phyloP scores from a whole-genome alignment of 2,888 invertebrate genomes.

The Dastarcus helophoroides region DNA sequence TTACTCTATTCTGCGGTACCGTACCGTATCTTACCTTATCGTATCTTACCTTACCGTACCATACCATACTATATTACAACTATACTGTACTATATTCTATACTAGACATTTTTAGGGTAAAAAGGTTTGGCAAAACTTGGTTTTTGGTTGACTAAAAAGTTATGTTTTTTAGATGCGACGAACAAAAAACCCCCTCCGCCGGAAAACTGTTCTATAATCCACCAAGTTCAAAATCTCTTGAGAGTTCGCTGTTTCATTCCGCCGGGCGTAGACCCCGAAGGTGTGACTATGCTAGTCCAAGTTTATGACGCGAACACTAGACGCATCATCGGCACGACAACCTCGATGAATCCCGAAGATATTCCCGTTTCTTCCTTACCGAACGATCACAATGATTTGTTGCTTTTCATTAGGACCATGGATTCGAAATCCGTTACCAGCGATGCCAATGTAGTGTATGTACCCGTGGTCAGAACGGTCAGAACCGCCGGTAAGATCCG shows the following conservation, averaged over 20 bases:
- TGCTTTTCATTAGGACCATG: conserved; percentile 41
- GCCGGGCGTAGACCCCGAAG: conserved; percentile 13
- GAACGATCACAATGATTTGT: conserved; percentile 33
- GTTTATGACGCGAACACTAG: conserved; percentile 43
- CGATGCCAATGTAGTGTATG: conserved; percentile 42
- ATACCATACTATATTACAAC: too few species aligned
- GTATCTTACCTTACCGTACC: too few species aligned
- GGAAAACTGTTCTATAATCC: conserved; percentile 42
- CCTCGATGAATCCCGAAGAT: conserved; percentile 38
- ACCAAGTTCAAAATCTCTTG: conserved; percentile 37
- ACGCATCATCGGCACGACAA: conserved; percentile 40
- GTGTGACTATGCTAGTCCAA: conserved; percentile 40
- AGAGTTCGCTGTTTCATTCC: conserved; percentile 40
- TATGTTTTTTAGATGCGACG: conserved; percentile 1
- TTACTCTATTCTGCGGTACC: too few species aligned
- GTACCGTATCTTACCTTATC: too few species aligned
- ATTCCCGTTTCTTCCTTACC: conserved; percentile 40
- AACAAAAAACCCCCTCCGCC: conserved; percentile 36
- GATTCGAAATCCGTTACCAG: conserved; percentile 39
- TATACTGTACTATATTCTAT: too few species aligned
- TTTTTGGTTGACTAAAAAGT: too few species aligned
- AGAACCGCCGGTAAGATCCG: conserved; percentile 22
- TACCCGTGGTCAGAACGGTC: conserved; percentile 22
- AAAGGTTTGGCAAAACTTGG: too few species aligned
- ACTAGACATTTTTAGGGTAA: too few species aligned